Evolutionary conservation across 2,888 invertebrate species (phyloP).

Genomic region (Idaea biselata): DNA sequence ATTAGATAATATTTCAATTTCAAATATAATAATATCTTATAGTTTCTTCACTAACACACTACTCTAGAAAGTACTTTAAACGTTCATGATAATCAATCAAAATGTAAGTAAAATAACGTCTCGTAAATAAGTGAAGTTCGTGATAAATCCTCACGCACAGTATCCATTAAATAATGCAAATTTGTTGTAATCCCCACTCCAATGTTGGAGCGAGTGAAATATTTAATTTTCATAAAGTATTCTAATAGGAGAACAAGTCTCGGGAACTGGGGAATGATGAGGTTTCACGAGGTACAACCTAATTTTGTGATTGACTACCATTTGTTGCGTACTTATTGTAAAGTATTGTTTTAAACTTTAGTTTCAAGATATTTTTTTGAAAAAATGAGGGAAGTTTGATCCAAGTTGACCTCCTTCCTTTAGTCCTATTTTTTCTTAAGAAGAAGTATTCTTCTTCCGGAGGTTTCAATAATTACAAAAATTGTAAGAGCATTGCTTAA

Average conservation of each 20-base stretch:
- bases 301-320: background rate
- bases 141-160: constrained; percentile 74
- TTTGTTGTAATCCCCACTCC: constrained; percentile 75
- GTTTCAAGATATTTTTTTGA: too few relatives aligned
- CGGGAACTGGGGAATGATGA: constrained; percentile 2
- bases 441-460: too few relatives aligned
- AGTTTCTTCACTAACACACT: background rate
- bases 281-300: background rate
- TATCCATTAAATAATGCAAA: constrained; percentile 80
- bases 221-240: constrained; percentile 81
- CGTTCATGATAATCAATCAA: constrained; percentile 45
- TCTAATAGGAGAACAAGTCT: constrained; percentile 62
- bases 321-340: background rate
- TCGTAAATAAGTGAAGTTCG: constrained; percentile 57
- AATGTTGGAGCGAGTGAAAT: constrained; percentile 65
- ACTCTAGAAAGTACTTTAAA: background rate
- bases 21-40: background rate
- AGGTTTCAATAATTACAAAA: too few relatives aligned
- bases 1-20: background rate
- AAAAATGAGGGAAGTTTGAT: too few relatives aligned
- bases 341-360: constrained; percentile 3
- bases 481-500: too few relatives aligned
- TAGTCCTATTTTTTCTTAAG: too few relatives aligned
- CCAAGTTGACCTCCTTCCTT: too few relatives aligned
- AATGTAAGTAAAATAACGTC: constrained; percentile 43